Percentiles rank a stretch among this genome's conserved stretches.
phyloP scores from a whole-genome alignment of 1,140 invertebrate species.

The Drosophila seguyi region DNA sequence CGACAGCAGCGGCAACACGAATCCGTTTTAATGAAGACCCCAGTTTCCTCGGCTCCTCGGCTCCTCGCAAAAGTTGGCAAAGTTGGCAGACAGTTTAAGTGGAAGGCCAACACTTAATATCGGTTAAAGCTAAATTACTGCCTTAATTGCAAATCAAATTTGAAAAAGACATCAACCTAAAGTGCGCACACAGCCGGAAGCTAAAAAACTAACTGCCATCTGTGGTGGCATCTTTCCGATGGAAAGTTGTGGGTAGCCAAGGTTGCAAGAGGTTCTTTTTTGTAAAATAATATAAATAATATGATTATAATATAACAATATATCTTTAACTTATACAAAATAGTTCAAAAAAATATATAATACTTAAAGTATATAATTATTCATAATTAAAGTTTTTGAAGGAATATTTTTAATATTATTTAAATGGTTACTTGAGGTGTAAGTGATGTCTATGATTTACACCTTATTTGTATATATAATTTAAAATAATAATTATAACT shows the following conservation, averaged over 20 bases:
- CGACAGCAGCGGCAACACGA: constrained; percentile 39
- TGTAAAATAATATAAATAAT: not conserved
- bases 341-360: no score
- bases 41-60: not conserved
- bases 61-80: constrained; percentile 32
- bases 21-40: constrained; percentile 61
- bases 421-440: no score
- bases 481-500: no score
- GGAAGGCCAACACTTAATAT: constrained; percentile 55
- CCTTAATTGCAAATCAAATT: constrained; percentile 54
- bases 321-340: not conserved
- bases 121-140: constrained; percentile 52
- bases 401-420: no score
- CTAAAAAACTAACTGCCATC: constrained; percentile 11
- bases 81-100: constrained; percentile 54
- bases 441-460: no score
- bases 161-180: constrained; percentile 29
- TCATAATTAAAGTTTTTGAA: no score
- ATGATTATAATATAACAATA: not conserved
- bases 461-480: no score
- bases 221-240: not conserved
- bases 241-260: not conserved
- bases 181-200: not conserved
- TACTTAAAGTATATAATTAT: no score
- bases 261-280: not conserved